These are phyloP conservation scores for Telenomus remus DNA, from an alignment of 1,140 invertebrate species.

Conservation along the genomic window DNA sequence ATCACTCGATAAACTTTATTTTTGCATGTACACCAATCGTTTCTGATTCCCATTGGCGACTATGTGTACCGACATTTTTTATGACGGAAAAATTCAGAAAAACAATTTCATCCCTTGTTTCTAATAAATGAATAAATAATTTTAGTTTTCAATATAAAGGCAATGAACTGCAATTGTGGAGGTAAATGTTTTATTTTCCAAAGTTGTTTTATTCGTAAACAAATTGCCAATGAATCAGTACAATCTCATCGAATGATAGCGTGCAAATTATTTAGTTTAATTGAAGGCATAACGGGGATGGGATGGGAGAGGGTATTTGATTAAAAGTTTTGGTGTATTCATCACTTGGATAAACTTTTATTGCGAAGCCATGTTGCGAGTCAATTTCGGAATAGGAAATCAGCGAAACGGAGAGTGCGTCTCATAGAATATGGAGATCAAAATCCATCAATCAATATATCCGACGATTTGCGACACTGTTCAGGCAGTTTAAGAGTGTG, in stretches of 20 bases:
- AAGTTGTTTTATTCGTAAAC: no score
- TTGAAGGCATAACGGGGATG: conserved; percentile 22
- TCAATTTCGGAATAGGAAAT: conserved; percentile 21
- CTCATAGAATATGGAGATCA: conserved; percentile 13
- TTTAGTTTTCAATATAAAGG: no score
- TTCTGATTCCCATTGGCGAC: no score
- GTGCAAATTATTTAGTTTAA: conserved; percentile 33
- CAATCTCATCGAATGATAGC: background rate
- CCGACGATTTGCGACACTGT: conserved; percentile 32
- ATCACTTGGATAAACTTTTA: conserved; percentile 30
- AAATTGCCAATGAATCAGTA: no score
- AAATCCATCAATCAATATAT: conserved; percentile 36
- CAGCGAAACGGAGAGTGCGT: conserved; percentile 6
- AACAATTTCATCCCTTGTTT: no score
- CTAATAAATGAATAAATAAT: no score
- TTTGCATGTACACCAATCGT: conserved; percentile 25
- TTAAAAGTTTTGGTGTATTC: conserved; percentile 27
- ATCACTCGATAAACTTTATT: conserved; percentile 16
- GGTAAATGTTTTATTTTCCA: no score
- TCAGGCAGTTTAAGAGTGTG: conserved; percentile 62
- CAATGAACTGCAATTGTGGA: no score
- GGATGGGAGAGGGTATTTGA: conserved; percentile 20
- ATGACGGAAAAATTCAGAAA: no score
- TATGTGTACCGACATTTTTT: no score
- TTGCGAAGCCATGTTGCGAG: conserved; percentile 10